Base-by-base conservation (phyloP, 2,113 vertebrate genomes). In the Sialia sialis region DNA sequence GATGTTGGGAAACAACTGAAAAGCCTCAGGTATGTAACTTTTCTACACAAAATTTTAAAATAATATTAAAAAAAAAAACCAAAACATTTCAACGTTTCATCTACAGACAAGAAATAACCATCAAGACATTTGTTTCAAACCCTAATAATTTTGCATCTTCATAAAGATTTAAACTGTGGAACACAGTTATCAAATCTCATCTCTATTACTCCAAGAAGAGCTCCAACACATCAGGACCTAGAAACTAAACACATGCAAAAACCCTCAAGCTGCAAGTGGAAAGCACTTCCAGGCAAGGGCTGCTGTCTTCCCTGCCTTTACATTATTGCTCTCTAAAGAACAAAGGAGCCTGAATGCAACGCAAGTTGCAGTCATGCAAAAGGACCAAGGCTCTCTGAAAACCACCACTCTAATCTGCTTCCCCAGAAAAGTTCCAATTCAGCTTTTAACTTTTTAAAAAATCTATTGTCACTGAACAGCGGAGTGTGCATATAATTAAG, bases 291-390 rank as follows among this genome's bases (percentile, higher is more conserved):
- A 89, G 46, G 15, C 41, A 84, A 46, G 46, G 46, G 26, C 16
- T 59, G 20, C 19, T 27, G 22, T 15, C 26, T 5, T 5, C 21
- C 22, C 26, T 60, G 41, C 38, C 32, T 22, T 48, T 7, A 75
- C 10, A 19, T 9, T 41, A 26, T 10, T 15, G 51, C 49, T n/a
- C 22, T 20, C 60, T 58, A 17, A 62, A 63, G 55, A 77, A 56
- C 1, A 3, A 75, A 89, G 51, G 2, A 36, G 16, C 14, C 5
- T 52, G 54, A 60, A 73, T 10, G 30, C 27, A 60, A 59, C 6
- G 5, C 2, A 8, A 43, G 44, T 27, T 64, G 68, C 0, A 6
- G 3, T 21, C 7, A 11, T 4, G 18, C 39, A 82, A 62, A 75
- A 27, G 12, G 22, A 66, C 8, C 13, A 8, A 67, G 21, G 32